Percentiles rank a stretch among this genome's conserved stretches.
These are phyloP conservation scores for Agelas oroides DNA, from an alignment of 37 sponge, comb jelly and placozoan genomes.

Conservation along the genomic window DNA sequence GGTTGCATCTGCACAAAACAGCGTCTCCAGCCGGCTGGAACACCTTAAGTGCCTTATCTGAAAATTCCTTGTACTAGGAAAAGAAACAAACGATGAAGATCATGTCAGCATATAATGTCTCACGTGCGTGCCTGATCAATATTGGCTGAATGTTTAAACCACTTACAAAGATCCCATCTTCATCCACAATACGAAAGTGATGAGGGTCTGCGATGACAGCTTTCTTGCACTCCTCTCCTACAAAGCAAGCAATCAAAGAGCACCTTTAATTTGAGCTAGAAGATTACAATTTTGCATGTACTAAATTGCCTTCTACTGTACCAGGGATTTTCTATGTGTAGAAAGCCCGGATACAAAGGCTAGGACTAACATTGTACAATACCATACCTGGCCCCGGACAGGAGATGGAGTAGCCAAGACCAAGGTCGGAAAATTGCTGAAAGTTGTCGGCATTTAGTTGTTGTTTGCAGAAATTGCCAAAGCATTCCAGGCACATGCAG, in stretches of 20 bases:
- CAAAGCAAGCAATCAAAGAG: background rate
- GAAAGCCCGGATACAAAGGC: no score
- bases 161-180: conserved; percentile 53
- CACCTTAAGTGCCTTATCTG: conserved; percentile 14
- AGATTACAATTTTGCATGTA: no score
- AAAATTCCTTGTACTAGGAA: conserved; percentile 62
- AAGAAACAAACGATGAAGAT: background rate
- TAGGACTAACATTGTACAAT: background rate
- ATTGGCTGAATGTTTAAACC: background rate
- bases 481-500: conserved; percentile 60
- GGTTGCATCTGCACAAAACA: conserved; percentile 43
- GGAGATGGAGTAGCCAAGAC: conserved; percentile 56
- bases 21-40: conserved; percentile 34
- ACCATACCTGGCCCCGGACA: conserved; percentile 65
- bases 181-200: conserved; percentile 66
- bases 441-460: conserved; percentile 42
- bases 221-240: conserved; percentile 32
- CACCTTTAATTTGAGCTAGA: no score
- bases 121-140: background rate
- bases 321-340: no score
- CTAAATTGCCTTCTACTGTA: no score
- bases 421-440: conserved; percentile 23
- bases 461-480: conserved; percentile 35
- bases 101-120: conserved; percentile 2
- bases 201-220: conserved; percentile 70